Base-by-base conservation (phyloP, 2,113 vertebrate genomes). In the Strigops habroptila region DNA sequence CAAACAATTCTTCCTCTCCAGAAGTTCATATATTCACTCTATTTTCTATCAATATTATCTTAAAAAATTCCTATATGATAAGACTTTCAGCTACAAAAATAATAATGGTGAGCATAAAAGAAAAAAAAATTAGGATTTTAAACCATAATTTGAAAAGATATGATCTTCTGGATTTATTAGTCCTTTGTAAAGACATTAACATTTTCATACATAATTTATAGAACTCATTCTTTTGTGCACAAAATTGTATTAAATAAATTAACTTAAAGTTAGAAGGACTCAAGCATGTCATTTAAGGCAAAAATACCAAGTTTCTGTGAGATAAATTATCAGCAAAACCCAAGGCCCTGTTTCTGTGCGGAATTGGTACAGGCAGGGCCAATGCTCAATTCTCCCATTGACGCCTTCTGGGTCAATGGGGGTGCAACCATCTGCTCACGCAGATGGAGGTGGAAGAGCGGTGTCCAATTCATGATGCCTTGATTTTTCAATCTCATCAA, bases 251-350 rank as follows among this genome's bases (percentile, higher is more conserved):
- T 98, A 98, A 99, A 99, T 99, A 99, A 99, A 99, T 99, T 98
- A 99, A 98, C 97, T 98, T 97, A 98, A 97, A 97, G 96, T 97
- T 97, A 98, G 98, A 96, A 98, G 98, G 98, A 98, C 97, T 98
- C 98, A 98, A 99, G 98, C 98, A 98, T 98, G 95, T 98, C 82
- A 96, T 97, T 99, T 99, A 99, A 99, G 99, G 99, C 99, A 98
- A 98, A 98, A 98, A 97, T 96, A 97, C 95, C 96, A 98, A 98
- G 97, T 98, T 98, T 98, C 97, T 30, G 71, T 98, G 97, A 98
- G 98, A 99, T 98, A 98, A 98, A 97, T 98, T 97, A 97, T 97
- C 96, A 97, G 97, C 96, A 96, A 95, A 95, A 96, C 78, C 87
- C 68, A 49, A 63, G 81, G 86, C 67, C 82, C 91, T 44, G 4